Evolutionary conservation across 2,113 vertebrate genomes (phyloP), one percentile per base, ranked within the genome.

Genomic region (Onychostruthus taczanowskii): DNA sequence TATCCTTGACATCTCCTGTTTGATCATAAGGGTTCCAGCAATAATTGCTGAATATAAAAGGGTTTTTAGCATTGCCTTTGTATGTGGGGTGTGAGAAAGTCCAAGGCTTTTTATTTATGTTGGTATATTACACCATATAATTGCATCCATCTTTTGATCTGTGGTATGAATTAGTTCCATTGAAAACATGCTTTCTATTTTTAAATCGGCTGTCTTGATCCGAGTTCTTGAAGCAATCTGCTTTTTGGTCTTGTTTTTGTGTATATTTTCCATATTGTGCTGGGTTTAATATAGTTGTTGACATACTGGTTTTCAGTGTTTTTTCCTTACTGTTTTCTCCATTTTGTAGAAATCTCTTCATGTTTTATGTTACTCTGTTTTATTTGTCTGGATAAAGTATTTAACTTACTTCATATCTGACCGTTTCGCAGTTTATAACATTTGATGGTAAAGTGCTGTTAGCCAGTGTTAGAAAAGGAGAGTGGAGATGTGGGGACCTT

Each of bases 141-240:
- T 96, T 90, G 85, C 76, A 95, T 95, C 85, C 93, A 94, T 96
- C 95, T 95, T 97, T 96, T 96, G 96, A 94, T 96, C 93, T 81
- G 73, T 96, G 94, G 88, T 94, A 95, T 93, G 93, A 97, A 94
- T 94, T 97, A 93, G 88, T 88, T 97, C 85, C 72, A 96, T 90
- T 96, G 94, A 93, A 97, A 96, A 95, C 93, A 91, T 95, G 68
- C 93, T 97, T 97, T 97, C 95, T 96, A 94, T 97, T 97, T 96
- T 97, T 96, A 92, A 92, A 52, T 95, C 3, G 3, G 63, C 84
- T 74, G 84, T 94, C 93, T 96, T 94, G 72, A 96, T 63, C 88
- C 9, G 33, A 95, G 84, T 76, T 93, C 82, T 91, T 95, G 82
- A 96, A 96, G 80, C 82, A 70, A 74, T 96, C 68, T 81, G 61